Evolutionary conservation across 1,140 invertebrate species (phyloP), one percentile per base, ranked within the genome.

Genomic region (Potamilus streckersoni): DNA sequence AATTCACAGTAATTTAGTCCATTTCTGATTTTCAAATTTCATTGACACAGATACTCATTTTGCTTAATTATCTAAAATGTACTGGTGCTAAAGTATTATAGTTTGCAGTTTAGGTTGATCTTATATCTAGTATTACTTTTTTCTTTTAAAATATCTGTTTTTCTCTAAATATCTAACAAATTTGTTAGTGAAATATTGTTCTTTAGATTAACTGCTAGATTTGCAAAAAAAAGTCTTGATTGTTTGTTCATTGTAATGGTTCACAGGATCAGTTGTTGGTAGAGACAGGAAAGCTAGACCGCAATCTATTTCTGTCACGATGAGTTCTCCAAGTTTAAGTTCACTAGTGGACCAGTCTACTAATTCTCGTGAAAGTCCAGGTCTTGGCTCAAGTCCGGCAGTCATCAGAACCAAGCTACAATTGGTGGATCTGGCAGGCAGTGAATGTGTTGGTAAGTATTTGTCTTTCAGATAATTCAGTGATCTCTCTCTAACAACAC

Each of bases 351-450:
- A 56, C 12, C 61, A 65, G 23, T 49, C 38, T 49, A 49, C 6
- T 11, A 49, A 49, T 49, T 49, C 38, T 11, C 38, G 38, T 49
- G 59, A 59, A 13, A 12, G 56, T 55, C 63, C 61, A 31, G 66
- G 11, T 1, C 38, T 31, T 31, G 61, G 56, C 63, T 71, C 15
- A 61, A 76, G 60, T 14, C 69, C 56, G 17, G 80, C 85, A 16
- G 82, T 85, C 12, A 83, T 88, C n/a, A 82, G 80, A 73, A 87
- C 86, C 31, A 88, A 98, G 85, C 89, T 98, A 23, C 97, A 96
- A 76, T 91, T 98, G 56, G 96, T 98, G 49, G 97, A 98, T 92
- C 92, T 98, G 83, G 97, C 97, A 73, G 97, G 97, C 31, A 96
- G 95, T 88, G 97, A 98, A 91, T 91, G 97, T 81, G 95, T 95